These are phyloP conservation scores for Ammodytes marinus DNA, from an alignment of 2,113 vertebrate species.

Conservation along the genomic window DNA sequence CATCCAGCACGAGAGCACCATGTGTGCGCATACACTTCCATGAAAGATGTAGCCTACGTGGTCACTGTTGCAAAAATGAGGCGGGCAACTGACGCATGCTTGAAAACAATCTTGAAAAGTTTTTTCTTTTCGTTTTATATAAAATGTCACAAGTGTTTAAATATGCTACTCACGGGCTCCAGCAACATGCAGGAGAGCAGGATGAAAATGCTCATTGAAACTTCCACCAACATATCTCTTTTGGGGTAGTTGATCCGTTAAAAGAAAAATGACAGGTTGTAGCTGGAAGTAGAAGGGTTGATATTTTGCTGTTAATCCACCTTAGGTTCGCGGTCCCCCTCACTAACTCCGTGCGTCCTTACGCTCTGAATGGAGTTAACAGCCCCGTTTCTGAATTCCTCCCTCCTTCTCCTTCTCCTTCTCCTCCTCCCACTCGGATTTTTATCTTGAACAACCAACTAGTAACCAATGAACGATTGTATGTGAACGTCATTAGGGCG, in stretches of 20 bases:
- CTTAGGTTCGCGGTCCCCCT: neutral
- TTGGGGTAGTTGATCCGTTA: neutral
- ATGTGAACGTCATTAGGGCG: slow-evolving; percentile 31
- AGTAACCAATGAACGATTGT: slow-evolving; percentile 46
- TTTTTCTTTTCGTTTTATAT: neutral
- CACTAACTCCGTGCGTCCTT: slow-evolving; percentile 41
- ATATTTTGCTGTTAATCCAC: slow-evolving; percentile 13
- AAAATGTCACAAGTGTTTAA: slow-evolving; percentile 21
- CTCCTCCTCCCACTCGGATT: slow-evolving; percentile 6
- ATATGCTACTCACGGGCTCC: slow-evolving; percentile 65
- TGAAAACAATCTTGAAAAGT: neutral
- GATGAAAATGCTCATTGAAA: slow-evolving; percentile 31
- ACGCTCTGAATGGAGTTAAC: slow-evolving; percentile 28
- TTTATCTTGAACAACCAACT: slow-evolving; percentile 56
- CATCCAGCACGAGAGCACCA: neutral
- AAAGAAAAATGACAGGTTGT: neutral
- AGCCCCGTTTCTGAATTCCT: slow-evolving; percentile 20
- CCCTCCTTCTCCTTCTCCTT: slow-evolving; percentile 24
- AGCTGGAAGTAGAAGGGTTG: neutral
- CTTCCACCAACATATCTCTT: slow-evolving; percentile 45
- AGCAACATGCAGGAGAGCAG: slow-evolving; percentile 59
- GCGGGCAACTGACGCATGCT: neutral
- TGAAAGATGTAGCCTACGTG: neutral
- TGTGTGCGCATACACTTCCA: neutral
- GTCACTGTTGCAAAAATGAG: neutral